Base-by-base conservation (phyloP, 2,888 invertebrate genomes). In the Napeogenes sylphis region DNA sequence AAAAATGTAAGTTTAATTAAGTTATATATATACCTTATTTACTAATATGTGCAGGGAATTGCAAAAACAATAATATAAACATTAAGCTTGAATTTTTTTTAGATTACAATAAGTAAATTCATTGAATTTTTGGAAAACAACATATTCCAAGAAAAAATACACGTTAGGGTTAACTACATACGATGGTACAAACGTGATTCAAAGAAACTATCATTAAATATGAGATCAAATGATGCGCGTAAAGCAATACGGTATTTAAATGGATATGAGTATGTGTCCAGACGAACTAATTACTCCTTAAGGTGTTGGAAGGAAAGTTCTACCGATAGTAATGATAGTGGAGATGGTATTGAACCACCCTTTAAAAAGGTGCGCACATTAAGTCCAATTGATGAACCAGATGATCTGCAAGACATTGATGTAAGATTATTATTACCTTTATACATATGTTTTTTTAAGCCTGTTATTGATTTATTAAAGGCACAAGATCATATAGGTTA, bases 51-150 rank as follows among this genome's bases (percentile, higher is more conserved):
- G 35, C 4, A 5, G 35, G 35, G 35, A 35, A 6, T 4, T 5
- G 6, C 35, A 3, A 35, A 4, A 35, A 35, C 35, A 35, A 35
- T 35, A 35, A 35, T 5, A 35, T 35, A 6, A 35, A 35, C 4
- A 4, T 35, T 35, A 35, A 35, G 21, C 21, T 21, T 21, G 21
- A 21, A 1, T 21, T 21, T 21, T 21, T 60, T 60, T 30, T 30
- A 68, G 68, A 59, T 61, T 2, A 65, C 55, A 54, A 58, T 64
- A 2, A 60, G 54, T 12, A 68, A 62, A 56, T 62, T 68, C 35
- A 54, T 64, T 10, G 45, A 55, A 14, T 68, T 62, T 33, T 32
- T 68, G 3, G 57, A 55, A 13, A 61, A 38, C 42, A n/a, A 14
- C n/a, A 8, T 68, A 42, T 45, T 62, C 45, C 32, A 58, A 56